These are phyloP conservation scores for Thyatira batis DNA, from an alignment of 2,888 invertebrate species.

Conservation along the genomic window DNA sequence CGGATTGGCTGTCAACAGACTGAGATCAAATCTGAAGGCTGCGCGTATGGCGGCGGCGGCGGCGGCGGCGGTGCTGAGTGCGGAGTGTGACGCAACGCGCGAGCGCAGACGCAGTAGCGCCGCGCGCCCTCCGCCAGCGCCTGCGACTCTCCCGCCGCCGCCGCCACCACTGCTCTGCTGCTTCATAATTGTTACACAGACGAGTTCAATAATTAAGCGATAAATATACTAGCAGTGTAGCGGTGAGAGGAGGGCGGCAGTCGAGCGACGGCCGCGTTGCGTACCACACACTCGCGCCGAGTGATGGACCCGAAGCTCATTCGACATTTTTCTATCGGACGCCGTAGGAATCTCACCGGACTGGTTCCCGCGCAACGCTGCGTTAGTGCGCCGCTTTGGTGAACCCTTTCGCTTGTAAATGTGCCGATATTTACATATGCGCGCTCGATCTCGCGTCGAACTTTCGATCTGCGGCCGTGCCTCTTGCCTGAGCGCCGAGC, in stretches of 20 bases:
- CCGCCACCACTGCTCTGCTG: constrained; percentile 60
- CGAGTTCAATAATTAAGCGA: constrained; percentile 81
- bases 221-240: constrained; percentile 74
- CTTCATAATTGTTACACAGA: constrained; percentile 77
- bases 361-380: constrained; percentile 83
- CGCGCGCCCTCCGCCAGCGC: constrained; percentile 57
- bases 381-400: constrained; percentile 82
- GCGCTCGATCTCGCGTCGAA: constrained; percentile 78
- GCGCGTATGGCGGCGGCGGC: constrained; percentile 38
- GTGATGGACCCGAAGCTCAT: constrained; percentile 72
- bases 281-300: constrained; percentile 70
- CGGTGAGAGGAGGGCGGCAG: constrained; percentile 78
- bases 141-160: constrained; percentile 60
- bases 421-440: constrained; percentile 83
- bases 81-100: constrained; percentile 64
- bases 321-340: constrained; percentile 84
- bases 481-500: constrained; percentile 58
- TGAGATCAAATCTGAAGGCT: constrained; percentile 73
- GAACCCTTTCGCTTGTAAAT: constrained; percentile 83
- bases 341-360: constrained; percentile 85
- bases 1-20: constrained; percentile 50
- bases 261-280: constrained; percentile 76
- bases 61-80: constrained; percentile 22
- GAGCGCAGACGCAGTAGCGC: constrained; percentile 74
- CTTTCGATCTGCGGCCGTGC: constrained; percentile 79